phyloP scores from a whole-genome alignment of 2,888 invertebrate genomes.

The Polyploca ridens region DNA sequence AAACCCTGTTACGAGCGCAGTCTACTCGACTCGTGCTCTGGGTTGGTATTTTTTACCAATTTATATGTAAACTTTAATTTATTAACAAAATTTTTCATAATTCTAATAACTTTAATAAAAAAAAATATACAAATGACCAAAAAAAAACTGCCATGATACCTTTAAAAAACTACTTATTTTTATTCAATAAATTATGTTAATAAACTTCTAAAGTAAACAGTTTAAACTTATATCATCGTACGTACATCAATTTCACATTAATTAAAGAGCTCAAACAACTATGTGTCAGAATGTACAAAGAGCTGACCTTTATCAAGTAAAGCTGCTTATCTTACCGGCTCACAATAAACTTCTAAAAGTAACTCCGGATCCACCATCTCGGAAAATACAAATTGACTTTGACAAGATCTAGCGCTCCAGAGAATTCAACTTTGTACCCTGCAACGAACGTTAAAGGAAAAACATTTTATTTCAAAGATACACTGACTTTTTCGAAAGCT shows the following conservation, averaged over 20 bases:
- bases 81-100: too few relatives aligned
- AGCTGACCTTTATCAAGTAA: background rate
- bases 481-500: background rate
- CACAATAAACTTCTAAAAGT: slow-evolving; percentile 11
- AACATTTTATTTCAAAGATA: background rate
- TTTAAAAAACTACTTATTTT: too few relatives aligned
- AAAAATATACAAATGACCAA: too few relatives aligned
- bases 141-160: too few relatives aligned
- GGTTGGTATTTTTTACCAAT: too few relatives aligned
- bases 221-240: background rate
- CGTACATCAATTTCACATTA: background rate
- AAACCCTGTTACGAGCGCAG: too few relatives aligned
- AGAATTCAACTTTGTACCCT: background rate
- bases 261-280: background rate
- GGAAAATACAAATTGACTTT: slow-evolving; percentile 8
- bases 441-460: background rate
- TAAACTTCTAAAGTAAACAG: background rate
- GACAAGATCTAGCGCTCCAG: background rate
- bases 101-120: too few relatives aligned
- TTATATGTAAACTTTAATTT: too few relatives aligned
- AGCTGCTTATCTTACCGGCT: slow-evolving; percentile 7
- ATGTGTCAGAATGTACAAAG: too few relatives aligned
- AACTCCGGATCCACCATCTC: background rate
- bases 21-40: too few relatives aligned
- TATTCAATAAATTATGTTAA: too few relatives aligned